These are phyloP conservation scores for Aurelia aurita complex sp. Pacific DNA, from an alignment of 30 jellyfish, hydroid and myxozoan genomes.

Conservation along the genomic window DNA sequence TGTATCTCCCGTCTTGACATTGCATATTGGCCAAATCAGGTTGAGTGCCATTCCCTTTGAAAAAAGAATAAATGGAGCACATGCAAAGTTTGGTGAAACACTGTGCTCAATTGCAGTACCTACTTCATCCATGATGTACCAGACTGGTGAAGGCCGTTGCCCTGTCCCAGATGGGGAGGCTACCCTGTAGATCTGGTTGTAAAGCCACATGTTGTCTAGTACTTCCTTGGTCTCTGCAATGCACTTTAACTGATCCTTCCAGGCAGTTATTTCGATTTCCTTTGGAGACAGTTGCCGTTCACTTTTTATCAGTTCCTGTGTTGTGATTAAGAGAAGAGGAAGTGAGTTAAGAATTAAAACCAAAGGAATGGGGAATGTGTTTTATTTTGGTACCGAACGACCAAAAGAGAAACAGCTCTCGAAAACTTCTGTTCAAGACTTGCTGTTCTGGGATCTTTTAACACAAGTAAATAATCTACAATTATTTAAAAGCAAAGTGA, in stretches of 20 bases:
- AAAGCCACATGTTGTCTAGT: conserved; percentile 87
- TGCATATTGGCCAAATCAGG: conserved; percentile 81
- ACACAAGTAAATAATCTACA: no score
- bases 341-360: no score
- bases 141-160: conserved; percentile 44
- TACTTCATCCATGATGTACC: conserved; percentile 91
- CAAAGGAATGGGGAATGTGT: no score
- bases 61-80: conserved; percentile 68
- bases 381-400: no score
- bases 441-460: no score
- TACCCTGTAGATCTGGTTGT: conserved; percentile 72
- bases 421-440: no score
- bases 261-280: conserved; percentile 58
- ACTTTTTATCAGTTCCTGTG: conserved; percentile 78
- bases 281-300: conserved; percentile 76
- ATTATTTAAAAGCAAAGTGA: no score
- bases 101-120: conserved; percentile 79
- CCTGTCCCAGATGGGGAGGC: conserved; percentile 24
- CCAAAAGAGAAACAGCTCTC: no score
- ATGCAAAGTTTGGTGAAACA: conserved; percentile 70
- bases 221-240: conserved; percentile 33
- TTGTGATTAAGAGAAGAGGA: no score
- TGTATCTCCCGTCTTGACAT: conserved; percentile 54
- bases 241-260: conserved; percentile 33
- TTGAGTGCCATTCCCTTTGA: conserved; percentile 44